phyloP scores from a whole-genome alignment of 2,113 vertebrate species.

The Saccopteryx leptura region DNA sequence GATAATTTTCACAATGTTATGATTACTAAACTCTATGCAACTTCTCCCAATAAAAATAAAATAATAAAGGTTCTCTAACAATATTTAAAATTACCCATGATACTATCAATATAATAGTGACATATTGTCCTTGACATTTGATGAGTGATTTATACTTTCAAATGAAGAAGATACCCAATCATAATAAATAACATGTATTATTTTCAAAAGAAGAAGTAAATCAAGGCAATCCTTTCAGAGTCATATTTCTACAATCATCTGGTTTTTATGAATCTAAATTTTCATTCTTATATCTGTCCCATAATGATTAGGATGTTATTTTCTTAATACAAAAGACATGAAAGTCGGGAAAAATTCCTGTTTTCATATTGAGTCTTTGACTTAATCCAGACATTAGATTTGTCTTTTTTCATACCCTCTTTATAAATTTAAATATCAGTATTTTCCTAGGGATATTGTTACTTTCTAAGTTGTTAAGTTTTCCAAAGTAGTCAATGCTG shows the following conservation, averaged over 20 bases:
- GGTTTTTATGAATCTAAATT: neutral
- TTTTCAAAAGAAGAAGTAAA: constrained; percentile 53
- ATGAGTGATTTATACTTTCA: constrained; percentile 39
- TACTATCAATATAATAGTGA: neutral
- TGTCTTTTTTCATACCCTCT: neutral
- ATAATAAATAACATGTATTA: constrained; percentile 34
- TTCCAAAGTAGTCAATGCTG: constrained; percentile 46
- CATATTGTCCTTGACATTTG: constrained; percentile 26
- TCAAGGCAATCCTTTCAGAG: constrained; percentile 29
- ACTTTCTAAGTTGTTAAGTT: constrained; percentile 15
- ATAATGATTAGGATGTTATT: neutral
- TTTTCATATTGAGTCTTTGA: constrained; percentile 42
- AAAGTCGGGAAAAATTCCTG: neutral
- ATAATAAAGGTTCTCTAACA: neutral
- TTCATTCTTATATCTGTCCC: neutral
- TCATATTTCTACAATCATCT: constrained; percentile 46
- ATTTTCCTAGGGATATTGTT: neutral
- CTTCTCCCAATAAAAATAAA: constrained; percentile 41
- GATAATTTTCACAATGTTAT: constrained; percentile 13
- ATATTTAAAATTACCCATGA: constrained; percentile 11
- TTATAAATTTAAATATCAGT: constrained; percentile 11
- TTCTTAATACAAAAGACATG: constrained; percentile 4
- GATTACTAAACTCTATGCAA: constrained; percentile 34
- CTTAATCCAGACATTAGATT: constrained; percentile 13
- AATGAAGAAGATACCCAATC: constrained; percentile 39